These are phyloP conservation scores for Agonopterix subpropinquella DNA, from an alignment of 2,888 invertebrate species.

Conservation along the genomic window DNA sequence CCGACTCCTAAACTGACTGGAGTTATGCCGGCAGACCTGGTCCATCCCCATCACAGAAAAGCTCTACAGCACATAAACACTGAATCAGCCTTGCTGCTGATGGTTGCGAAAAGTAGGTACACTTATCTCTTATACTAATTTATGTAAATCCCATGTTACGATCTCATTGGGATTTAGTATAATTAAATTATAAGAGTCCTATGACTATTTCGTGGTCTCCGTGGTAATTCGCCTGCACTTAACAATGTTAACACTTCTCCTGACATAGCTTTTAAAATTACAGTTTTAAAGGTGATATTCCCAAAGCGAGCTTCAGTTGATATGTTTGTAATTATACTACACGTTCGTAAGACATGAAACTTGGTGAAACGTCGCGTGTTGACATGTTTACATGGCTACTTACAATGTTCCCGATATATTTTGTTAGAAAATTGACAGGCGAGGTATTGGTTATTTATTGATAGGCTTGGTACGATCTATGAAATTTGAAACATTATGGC, in stretches of 20 bases:
- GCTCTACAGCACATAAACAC: too few species aligned
- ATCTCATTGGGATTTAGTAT: too few species aligned
- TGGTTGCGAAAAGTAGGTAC: too few species aligned
- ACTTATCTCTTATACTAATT: too few species aligned
- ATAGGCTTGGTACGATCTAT: too few species aligned
- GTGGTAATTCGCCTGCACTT: constrained; percentile 22
- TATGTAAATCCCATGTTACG: too few species aligned
- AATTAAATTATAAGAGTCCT: background rate
- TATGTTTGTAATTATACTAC: constrained; percentile 14
- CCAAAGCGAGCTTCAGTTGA: background rate
- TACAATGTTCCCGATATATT: constrained; percentile 23
- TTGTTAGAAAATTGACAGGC: constrained; percentile 2
- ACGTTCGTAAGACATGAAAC: constrained; percentile 22
- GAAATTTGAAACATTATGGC: too few species aligned
- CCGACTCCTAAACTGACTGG: too few species aligned
- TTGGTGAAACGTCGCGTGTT: constrained; percentile 28
- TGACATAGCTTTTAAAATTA: background rate
- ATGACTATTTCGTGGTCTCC: constrained; percentile 36
- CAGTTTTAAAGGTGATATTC: background rate
- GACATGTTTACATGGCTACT: constrained; percentile 33
- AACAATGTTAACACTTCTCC: constrained; percentile 13
- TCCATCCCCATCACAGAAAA: too few species aligned
- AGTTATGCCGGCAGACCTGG: too few species aligned
- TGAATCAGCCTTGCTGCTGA: too few species aligned
- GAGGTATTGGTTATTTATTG: too few species aligned